A percentile compares a stretch with the other conserved stretches of the same genome.
Conservation (phyloP, 2,888 invertebrate genomes). For the Scaptomyza tumidula region DNA sequence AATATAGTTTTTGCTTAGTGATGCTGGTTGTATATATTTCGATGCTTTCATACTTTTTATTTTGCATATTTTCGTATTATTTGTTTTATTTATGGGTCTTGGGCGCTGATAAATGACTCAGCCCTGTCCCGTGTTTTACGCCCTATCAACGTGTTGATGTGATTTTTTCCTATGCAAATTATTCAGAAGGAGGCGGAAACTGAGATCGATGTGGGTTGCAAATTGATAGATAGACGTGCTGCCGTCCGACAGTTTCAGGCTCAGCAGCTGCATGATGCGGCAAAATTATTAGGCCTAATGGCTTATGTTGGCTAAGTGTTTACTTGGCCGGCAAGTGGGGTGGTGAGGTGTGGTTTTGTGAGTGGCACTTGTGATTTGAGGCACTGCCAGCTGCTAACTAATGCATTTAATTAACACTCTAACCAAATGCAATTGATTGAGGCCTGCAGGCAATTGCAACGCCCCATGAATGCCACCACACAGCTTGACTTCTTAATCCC, state of each 20-base stretch:
- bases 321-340: neutral
- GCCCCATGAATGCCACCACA: neutral
- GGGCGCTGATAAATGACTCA: constrained; percentile 69
- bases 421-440: constrained; percentile 52
- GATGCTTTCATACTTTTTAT: constrained; percentile 62
- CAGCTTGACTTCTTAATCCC: constrained; percentile 12
- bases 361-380: constrained; percentile 6
- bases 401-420: constrained; percentile 41
- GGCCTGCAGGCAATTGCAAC: constrained; percentile 9
- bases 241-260: constrained; percentile 8
- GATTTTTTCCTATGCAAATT: constrained; percentile 59
- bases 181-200: constrained; percentile 7
- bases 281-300: constrained; percentile 32
- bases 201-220: constrained; percentile 44
- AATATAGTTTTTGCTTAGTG: constrained; percentile 10
- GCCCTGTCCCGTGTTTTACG: constrained; percentile 34
- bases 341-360: neutral
- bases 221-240: constrained; percentile 47
- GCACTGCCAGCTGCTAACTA: constrained; percentile 45
- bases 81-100: constrained; percentile 75
- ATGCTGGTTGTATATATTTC: constrained; percentile 34
- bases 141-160: constrained; percentile 76
- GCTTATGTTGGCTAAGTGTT: constrained; percentile 30
- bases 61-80: constrained; percentile 78
- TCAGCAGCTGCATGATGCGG: constrained; percentile 42